Evolutionary conservation across 1,140 invertebrate genomes (phyloP), one percentile per base, ranked within the genome.

Genomic region (Magallana gigas): DNA sequence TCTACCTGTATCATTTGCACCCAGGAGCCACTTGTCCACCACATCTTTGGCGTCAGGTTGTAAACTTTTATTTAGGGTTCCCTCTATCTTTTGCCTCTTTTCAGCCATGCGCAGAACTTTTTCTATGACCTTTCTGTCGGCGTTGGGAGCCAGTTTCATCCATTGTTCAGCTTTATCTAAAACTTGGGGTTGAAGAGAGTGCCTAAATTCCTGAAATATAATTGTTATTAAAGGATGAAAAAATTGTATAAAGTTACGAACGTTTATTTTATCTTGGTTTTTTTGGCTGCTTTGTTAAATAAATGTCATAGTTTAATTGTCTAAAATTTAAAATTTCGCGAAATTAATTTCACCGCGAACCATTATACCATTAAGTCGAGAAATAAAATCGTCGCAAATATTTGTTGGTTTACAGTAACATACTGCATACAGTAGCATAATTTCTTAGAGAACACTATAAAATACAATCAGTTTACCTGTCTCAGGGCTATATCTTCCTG

Each of bases 11-110:
- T 93, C 91, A 5, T 83, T 90, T 1, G 92, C 92, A 23, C 64
- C 81, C 8, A 90, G 76, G n/a, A 92, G 83, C 92, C 92, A 93
- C 62, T 88, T 88, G 57, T 91, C 90, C 8, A 92, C 91, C 7
- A 85, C 85, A 11, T 85, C 68, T 64, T 90, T 87, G 7, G 91
- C 91, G 84, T 93, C 91, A 6, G 92, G 91, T 18, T 88, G 85
- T 8, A 91, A 59, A 0, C 88, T 64, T 59, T 89, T 90, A 60
- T 62, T 86, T 58, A 92, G 60, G 8, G 87, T 87, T 64, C 85
- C 83, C 5, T 89, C 89, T 57, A 88, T n/a, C 23, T 89, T 76
- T 8, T 90, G 85, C 83, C 85, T 87, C 83, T 87, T 90, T 29
- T 91, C 87, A 29, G 90, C 86, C 84, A 91, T 87, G 18, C 87